These are phyloP conservation scores for Euspilapteryx auroguttella DNA, from an alignment of 2,888 invertebrate genomes.

Conservation along the genomic window DNA sequence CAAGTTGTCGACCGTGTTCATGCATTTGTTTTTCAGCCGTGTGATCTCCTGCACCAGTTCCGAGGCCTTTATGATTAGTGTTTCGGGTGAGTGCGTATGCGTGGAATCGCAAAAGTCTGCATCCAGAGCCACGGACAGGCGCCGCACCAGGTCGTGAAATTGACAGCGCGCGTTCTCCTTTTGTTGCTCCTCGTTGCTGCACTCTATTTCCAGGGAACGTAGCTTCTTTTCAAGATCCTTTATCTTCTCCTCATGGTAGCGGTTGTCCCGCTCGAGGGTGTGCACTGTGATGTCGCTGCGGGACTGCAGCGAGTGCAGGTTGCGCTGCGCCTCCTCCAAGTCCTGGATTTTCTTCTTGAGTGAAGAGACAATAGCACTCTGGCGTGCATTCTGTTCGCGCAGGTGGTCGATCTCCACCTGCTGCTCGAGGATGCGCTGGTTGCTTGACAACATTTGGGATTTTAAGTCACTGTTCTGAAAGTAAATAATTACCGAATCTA, in stretches of 20 bases:
- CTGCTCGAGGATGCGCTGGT: conserved; percentile 73
- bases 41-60: conserved; percentile 76
- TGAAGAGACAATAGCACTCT: conserved; percentile 78
- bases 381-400: conserved; percentile 79
- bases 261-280: conserved; percentile 73
- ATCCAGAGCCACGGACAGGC: conserved; percentile 72
- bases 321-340: conserved; percentile 76
- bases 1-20: conserved; percentile 62
- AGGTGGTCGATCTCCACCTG: conserved; percentile 80
- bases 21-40: conserved; percentile 64
- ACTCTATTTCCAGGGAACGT: conserved; percentile 70
- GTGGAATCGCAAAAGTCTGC: conserved; percentile 69
- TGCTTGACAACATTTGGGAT: conserved; percentile 69
- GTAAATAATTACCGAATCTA: conserved; percentile 6
- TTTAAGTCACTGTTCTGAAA: conserved; percentile 71
- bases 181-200: conserved; percentile 72
- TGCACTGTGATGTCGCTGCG: conserved; percentile 73
- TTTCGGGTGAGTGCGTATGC: conserved; percentile 68
- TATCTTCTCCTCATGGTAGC: conserved; percentile 72
- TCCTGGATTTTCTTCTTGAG: conserved; percentile 79
- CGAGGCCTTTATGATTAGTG: conserved; percentile 74
- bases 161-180: conserved; percentile 71
- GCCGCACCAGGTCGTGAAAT: conserved; percentile 71
- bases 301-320: conserved; percentile 63
- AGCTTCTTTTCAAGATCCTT: conserved; percentile 77